Conservation (phyloP, 2,113 vertebrate species). For the Hyperopisus bebe region DNA sequence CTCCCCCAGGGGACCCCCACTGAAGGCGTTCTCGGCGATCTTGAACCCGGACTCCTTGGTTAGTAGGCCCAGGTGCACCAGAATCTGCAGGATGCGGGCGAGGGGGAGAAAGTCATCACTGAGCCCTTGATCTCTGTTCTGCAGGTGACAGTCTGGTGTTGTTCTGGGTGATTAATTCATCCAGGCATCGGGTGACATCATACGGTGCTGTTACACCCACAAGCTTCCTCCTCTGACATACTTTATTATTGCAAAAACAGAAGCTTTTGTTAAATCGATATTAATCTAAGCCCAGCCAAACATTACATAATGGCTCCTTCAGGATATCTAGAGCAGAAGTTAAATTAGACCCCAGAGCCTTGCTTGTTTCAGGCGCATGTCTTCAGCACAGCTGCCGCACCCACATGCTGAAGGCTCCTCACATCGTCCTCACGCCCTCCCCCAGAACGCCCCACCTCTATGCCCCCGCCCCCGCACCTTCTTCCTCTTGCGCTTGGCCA, state of each 20-base stretch:
- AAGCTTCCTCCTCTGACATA: background rate
- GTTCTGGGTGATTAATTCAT: constrained; percentile 31
- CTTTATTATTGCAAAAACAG: background rate
- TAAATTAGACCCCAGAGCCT: background rate
- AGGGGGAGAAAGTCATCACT: background rate
- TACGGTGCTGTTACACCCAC: background rate
- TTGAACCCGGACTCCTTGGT: constrained; percentile 99
- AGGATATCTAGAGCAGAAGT: background rate
- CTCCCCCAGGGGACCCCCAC: constrained; percentile 91
- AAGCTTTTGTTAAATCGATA: constrained; percentile 3
- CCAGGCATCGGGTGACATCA: constrained; percentile 20
- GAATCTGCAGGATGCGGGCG: constrained; percentile 62
- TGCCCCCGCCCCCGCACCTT: constrained; percentile 62
- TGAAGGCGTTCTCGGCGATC: constrained; percentile 98
- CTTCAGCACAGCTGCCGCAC: background rate
- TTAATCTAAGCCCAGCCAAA: background rate
- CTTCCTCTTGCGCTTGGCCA: constrained; percentile 78
- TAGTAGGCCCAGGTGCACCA: constrained; percentile 91
- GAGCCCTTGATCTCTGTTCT: background rate
- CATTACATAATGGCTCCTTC: background rate
- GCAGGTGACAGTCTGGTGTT: background rate
- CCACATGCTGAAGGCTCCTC: background rate
- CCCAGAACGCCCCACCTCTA: background rate
- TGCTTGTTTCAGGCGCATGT: background rate
- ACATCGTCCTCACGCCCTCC: background rate